Conservation (phyloP, 1,140 invertebrate species). For the Procambarus clarkii region DNA sequence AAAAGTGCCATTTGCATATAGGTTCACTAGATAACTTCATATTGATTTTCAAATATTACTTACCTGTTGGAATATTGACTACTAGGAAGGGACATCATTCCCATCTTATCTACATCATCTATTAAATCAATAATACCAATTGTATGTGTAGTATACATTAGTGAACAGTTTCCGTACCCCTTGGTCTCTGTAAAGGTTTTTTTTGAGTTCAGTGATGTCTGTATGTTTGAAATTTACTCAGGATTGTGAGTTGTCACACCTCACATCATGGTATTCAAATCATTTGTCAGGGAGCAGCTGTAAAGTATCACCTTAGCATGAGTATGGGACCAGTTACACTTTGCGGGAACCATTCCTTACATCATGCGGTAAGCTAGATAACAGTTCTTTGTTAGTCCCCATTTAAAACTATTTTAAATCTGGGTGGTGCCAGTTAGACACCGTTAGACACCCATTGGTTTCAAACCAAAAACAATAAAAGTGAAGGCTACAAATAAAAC, state of each 20-base stretch:
- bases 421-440: neutral
- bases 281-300: neutral
- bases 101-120: neutral
- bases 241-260: neutral
- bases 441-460: neutral
- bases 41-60: neutral
- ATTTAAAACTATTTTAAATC: neutral
- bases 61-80: neutral
- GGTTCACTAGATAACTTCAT: neutral
- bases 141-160: neutral
- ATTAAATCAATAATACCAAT: neutral
- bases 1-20: neutral
- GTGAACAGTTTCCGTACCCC: neutral
- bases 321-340: neutral
- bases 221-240: constrained; percentile 3
- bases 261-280: neutral
- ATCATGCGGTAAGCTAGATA: neutral
- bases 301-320: neutral
- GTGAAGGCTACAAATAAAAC: neutral
- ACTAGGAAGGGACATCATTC: neutral
- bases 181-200: neutral
- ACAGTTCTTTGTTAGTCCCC: neutral
- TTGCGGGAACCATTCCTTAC: constrained; percentile 7
- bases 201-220: neutral
- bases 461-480: neutral